phyloP scores from a whole-genome alignment of 2,797 vertebrate genomes.

The Eidolon dupreanum region DNA sequence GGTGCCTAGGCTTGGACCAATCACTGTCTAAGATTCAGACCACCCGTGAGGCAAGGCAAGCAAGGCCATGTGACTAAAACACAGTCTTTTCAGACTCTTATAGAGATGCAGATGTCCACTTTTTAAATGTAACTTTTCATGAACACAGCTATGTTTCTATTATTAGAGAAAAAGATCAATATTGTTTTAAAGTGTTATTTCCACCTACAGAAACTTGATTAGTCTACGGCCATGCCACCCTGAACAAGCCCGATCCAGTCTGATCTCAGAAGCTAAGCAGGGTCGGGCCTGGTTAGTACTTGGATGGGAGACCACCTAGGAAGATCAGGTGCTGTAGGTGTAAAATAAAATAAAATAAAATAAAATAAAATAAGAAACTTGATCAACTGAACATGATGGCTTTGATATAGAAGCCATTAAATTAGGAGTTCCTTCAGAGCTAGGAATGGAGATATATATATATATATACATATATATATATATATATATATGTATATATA shows the following conservation, averaged over 20 bases:
- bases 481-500: no score
- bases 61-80: not conserved
- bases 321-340: no score
- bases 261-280: no score
- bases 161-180: not conserved
- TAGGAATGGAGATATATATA: not conserved
- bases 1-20: not conserved
- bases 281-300: no score
- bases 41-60: not conserved
- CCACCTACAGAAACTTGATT: conserved; percentile 18
- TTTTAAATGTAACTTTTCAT: not conserved
- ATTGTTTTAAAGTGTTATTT: conserved; percentile 29
- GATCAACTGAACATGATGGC: not conserved
- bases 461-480: no score
- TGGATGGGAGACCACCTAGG: no score
- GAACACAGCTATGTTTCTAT: not conserved
- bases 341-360: no score
- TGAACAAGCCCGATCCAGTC: no score
- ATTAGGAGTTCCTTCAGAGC: not conserved
- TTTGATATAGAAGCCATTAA: conserved; percentile 36
- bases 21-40: not conserved
- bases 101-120: not conserved
- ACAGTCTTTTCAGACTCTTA: not conserved
- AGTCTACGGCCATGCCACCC: no score
- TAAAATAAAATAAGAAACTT: not conserved